Evolutionary conservation across 1,140 invertebrate genomes (phyloP).

Genomic region (Halotydeus destructor): DNA sequence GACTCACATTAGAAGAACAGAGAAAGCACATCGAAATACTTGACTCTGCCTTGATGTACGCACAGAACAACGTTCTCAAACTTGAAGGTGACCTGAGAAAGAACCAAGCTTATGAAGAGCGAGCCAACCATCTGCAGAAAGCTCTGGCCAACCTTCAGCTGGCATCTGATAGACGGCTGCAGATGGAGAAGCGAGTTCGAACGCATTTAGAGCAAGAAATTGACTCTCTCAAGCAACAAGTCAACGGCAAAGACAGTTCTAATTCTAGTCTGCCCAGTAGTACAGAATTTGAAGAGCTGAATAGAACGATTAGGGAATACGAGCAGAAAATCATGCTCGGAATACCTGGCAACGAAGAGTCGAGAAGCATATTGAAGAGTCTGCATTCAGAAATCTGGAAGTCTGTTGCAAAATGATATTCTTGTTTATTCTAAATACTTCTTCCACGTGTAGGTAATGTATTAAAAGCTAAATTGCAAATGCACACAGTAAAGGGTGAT

Average conservation of each 20-base stretch:
- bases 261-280: conserved; percentile 2
- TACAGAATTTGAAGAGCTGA: conserved; percentile 13
- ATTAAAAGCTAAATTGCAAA: too few species aligned
- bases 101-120: conserved; percentile 61
- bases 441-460: too few species aligned
- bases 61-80: conserved; percentile 63
- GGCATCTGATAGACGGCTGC: conserved; percentile 57
- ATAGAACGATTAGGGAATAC: conserved; percentile 35
- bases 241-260: not conserved
- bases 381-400: conserved; percentile 53
- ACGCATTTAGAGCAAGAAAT: conserved; percentile 58
- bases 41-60: conserved; percentile 70
- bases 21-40: conserved; percentile 77
- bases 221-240: conserved; percentile 26
- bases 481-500: too few species aligned
- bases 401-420: too few species aligned
- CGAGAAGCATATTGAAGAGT: conserved; percentile 68
- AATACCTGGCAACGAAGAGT: conserved; percentile 63
- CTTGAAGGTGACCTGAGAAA: conserved; percentile 73
- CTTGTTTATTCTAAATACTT: too few species aligned
- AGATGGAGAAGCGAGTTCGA: conserved; percentile 45
- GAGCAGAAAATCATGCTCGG: conserved; percentile 59
- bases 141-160: conserved; percentile 59
- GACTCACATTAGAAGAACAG: conserved; percentile 70
- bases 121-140: conserved; percentile 56